Percentiles rank a stretch among this genome's conserved stretches.
phyloP scores from a whole-genome alignment of 2,888 invertebrate genomes.

The Apomyelois bistriatella region DNA sequence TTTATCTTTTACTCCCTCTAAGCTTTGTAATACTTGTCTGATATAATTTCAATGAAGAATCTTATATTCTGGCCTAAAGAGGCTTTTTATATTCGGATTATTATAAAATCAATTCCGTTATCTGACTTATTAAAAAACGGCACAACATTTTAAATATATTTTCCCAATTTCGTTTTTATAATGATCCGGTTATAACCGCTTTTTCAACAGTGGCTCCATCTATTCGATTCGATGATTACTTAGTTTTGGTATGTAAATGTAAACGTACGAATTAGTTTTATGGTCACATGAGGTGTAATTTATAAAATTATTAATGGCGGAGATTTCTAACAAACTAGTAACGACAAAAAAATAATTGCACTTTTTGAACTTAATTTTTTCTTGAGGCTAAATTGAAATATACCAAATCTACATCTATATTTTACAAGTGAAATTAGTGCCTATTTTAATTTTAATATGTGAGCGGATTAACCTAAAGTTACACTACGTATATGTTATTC shows the following conservation, averaged over 20 bases:
- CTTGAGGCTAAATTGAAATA: no score
- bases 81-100: neutral
- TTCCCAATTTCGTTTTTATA: neutral
- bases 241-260: slow-evolving; percentile 8
- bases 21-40: neutral
- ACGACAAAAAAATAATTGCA: neutral
- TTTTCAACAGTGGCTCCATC: slow-evolving; percentile 9
- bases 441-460: no score
- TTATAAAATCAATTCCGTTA: neutral
- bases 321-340: neutral
- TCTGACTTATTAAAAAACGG: no score
- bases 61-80: neutral
- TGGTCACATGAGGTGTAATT: slow-evolving; percentile 11
- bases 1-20: neutral
- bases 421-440: no score
- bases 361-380: no score
- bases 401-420: no score
- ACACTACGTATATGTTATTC: no score
- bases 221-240: slow-evolving; percentile 9
- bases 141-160: neutral
- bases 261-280: slow-evolving; percentile 9
- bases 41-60: neutral
- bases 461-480: no score
- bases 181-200: neutral
- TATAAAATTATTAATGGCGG: neutral